Evolutionary conservation across 1,140 invertebrate species (phyloP).

Genomic region (Drosophila ironensis): DNA sequence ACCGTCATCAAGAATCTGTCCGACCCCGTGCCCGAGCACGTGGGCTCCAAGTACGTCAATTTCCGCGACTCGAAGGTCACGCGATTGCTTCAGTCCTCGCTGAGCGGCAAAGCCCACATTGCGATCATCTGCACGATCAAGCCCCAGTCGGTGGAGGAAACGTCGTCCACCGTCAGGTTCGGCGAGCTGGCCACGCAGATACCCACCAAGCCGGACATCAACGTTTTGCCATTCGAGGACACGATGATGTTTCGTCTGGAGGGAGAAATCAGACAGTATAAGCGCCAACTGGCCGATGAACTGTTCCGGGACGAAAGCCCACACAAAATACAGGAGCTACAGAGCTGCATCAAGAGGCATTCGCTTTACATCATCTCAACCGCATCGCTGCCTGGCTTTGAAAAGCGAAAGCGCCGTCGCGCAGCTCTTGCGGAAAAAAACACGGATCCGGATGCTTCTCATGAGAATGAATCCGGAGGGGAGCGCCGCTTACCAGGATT

Average conservation of each 20-base stretch:
- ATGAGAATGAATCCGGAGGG: too few relatives aligned
- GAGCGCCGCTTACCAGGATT: too few relatives aligned
- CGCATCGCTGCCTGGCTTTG: constrained; percentile 32
- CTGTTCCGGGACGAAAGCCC: constrained; percentile 55
- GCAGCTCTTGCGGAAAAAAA: background rate
- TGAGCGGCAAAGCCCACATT: constrained; percentile 94
- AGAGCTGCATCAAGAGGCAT: constrained; percentile 41
- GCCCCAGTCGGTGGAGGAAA: constrained; percentile 88
- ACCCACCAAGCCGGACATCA: constrained; percentile 88
- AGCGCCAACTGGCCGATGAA: constrained; percentile 82
- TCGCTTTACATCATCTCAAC: constrained; percentile 51
- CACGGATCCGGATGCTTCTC: background rate
- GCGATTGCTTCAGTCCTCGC: constrained; percentile 88
- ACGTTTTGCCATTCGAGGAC: constrained; percentile 86
- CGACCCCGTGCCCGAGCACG: constrained; percentile 83
- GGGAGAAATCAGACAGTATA: constrained; percentile 81
- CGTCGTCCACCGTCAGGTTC: constrained; percentile 88
- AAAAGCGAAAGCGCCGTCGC: constrained; percentile 43
- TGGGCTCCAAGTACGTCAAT: constrained; percentile 84
- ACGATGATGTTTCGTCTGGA: constrained; percentile 85
- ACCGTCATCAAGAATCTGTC: constrained; percentile 91
- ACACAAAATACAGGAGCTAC: constrained; percentile 35
- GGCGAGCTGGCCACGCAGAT: constrained; percentile 87
- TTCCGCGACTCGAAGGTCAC: constrained; percentile 94
- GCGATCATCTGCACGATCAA: constrained; percentile 93